Evolutionary conservation across 2,888 invertebrate species (phyloP).

Genomic region (Nemoura dubitans): DNA sequence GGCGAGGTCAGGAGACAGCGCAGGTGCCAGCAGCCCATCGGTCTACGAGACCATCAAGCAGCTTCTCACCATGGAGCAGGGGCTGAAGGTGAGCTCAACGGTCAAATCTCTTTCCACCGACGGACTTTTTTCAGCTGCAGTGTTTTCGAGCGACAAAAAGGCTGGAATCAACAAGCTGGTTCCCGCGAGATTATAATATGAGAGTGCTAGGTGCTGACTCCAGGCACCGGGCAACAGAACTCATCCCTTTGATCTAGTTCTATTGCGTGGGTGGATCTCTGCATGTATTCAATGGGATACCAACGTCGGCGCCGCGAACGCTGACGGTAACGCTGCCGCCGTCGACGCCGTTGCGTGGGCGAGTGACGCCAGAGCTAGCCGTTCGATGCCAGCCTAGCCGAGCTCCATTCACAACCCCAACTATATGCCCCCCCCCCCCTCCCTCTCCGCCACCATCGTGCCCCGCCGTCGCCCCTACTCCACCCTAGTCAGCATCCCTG

Average conservation of each 20-base stretch:
- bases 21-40: constrained; percentile 56
- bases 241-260: background rate
- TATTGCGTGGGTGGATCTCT: background rate
- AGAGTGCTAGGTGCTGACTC: background rate
- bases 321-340: background rate
- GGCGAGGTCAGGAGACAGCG: background rate
- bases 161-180: background rate
- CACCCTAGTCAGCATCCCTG: constrained; percentile 15
- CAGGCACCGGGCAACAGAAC: background rate
- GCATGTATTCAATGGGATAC: background rate
- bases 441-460: background rate
- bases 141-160: background rate
- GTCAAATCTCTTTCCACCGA: constrained; percentile 38
- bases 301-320: background rate
- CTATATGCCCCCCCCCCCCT: background rate
- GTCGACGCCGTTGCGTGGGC: constrained; percentile 1
- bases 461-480: background rate
- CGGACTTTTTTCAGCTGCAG: constrained; percentile 16
- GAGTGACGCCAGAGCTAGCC: constrained; percentile 1
- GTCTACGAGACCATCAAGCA: constrained; percentile 68
- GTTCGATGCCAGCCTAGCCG: constrained; percentile 9
- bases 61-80: constrained; percentile 66
- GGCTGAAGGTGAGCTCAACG: constrained; percentile 65
- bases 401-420: constrained; percentile 37
- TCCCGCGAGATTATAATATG: background rate